A percentile compares a stretch with the other conserved stretches of the same genome.
Conservation (phyloP, 1,140 invertebrate species). For the Drosophila hydei region DNA sequence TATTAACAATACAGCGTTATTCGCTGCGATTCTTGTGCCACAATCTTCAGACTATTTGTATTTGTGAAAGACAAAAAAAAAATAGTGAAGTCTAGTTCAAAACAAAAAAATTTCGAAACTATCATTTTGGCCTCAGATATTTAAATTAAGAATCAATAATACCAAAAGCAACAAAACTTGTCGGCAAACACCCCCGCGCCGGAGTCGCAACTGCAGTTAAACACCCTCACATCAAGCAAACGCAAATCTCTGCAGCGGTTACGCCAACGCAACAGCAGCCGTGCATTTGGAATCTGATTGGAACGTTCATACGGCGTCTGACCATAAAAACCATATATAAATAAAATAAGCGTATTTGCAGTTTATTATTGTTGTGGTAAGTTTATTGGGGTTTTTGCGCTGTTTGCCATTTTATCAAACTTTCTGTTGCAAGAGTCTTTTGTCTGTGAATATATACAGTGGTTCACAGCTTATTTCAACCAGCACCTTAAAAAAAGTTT, state of each 20-base stretch:
- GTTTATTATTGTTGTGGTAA: slow-evolving; percentile 42
- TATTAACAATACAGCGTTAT: not conserved
- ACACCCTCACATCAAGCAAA: slow-evolving; percentile 4
- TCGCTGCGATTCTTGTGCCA: not conserved
- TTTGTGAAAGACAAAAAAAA: not conserved
- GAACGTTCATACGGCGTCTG: slow-evolving; percentile 17
- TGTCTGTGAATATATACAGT: too few relatives aligned
- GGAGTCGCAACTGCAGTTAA: slow-evolving; percentile 12
- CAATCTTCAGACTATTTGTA: too few relatives aligned
- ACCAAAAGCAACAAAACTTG: slow-evolving; percentile 16
- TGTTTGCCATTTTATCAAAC: slow-evolving; percentile 22
- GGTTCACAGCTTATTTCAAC: too few relatives aligned
- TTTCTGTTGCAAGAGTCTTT: slow-evolving; percentile 38
- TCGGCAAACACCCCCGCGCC: slow-evolving; percentile 10
- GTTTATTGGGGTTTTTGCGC: slow-evolving; percentile 13
- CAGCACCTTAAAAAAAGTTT: too few relatives aligned
- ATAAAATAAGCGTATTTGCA: slow-evolving; percentile 25
- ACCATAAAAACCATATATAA: slow-evolving; percentile 6
- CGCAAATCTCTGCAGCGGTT: slow-evolving; percentile 22
- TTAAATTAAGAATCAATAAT: slow-evolving; percentile 34
- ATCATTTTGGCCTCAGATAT: slow-evolving; percentile 15
- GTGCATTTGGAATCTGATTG: slow-evolving; percentile 45
- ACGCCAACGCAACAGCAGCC: slow-evolving; percentile 35
- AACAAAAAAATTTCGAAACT: not conserved
- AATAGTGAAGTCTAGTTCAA: not conserved